Conservation (phyloP, 2,797 vertebrate genomes). For the Clarias fuscus region DNA sequence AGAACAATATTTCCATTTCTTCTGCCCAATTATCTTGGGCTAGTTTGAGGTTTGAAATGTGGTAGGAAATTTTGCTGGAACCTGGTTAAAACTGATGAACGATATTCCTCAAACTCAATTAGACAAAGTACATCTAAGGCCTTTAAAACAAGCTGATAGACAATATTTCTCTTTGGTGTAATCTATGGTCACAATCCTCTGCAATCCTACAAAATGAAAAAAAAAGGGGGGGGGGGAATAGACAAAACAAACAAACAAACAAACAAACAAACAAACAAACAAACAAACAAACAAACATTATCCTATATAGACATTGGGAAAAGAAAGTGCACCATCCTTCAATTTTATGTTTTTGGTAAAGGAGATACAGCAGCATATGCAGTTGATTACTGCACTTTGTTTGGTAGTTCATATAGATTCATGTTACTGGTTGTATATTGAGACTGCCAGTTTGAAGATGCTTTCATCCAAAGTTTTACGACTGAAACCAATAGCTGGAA, state of each 20-base stretch:
- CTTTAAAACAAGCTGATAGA: not conserved
- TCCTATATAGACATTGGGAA: not conserved
- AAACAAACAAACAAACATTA: not conserved
- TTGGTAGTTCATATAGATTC: not conserved
- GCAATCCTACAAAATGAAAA: not conserved
- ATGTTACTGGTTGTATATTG: not conserved
- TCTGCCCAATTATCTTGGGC: not conserved
- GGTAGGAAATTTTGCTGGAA: not conserved
- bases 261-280: not conserved
- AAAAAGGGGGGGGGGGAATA: too few species aligned
- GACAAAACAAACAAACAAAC: not conserved
- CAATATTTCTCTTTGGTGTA: not conserved
- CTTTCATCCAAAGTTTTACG: not conserved
- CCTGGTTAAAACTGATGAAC: not conserved
- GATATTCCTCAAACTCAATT: not conserved
- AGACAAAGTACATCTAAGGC: not conserved
- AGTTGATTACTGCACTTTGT: not conserved
- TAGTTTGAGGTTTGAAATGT: not conserved
- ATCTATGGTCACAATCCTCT: not conserved
- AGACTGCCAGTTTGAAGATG: not conserved
- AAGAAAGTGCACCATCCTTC: not conserved
- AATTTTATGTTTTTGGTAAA: not conserved
- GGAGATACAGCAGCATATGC: not conserved
- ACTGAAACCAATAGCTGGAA: not conserved
- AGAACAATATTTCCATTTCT: not conserved